Evolutionary conservation across 1,140 invertebrate genomes (phyloP).

Genomic region (Heliconius himera): DNA sequence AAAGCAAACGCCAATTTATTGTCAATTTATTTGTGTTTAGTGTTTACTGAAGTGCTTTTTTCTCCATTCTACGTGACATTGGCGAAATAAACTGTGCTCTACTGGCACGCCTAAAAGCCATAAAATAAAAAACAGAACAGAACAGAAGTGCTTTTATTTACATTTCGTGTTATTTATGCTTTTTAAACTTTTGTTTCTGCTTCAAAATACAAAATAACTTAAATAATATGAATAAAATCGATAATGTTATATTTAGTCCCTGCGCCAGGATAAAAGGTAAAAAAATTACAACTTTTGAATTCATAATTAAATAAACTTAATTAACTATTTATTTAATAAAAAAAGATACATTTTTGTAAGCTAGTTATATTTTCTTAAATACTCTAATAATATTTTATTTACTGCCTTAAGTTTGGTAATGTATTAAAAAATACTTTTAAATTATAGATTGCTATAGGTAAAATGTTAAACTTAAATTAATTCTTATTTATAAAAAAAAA

Average conservation of each 20-base stretch:
- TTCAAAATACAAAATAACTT: conserved; percentile 5
- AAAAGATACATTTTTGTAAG: background rate
- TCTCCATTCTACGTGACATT: too few species aligned
- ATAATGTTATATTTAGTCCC: conserved; percentile 23
- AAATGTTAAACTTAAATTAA: too few species aligned
- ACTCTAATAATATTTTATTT: too few species aligned
- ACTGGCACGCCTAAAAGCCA: too few species aligned
- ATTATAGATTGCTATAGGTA: too few species aligned
- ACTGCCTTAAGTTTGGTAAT: too few species aligned
- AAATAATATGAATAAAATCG: conserved; percentile 4
- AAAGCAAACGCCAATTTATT: conserved; percentile 40
- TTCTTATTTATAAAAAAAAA: too few species aligned
- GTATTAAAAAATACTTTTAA: too few species aligned
- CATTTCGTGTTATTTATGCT: background rate
- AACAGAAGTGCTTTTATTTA: conserved; percentile 1
- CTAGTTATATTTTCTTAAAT: too few species aligned
- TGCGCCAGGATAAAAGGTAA: conserved; percentile 13
- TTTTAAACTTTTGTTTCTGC: background rate
- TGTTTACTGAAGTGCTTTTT: background rate
- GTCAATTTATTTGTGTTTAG: conserved; percentile 1
- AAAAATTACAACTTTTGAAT: conserved; percentile 32
- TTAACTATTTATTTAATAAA: background rate
- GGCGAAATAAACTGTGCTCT: too few species aligned
- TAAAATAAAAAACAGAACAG: too few species aligned
- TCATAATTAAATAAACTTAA: conserved; percentile 9